phyloP scores from a whole-genome alignment of 2,888 invertebrate species.

The Trissolcus brochymenae region DNA sequence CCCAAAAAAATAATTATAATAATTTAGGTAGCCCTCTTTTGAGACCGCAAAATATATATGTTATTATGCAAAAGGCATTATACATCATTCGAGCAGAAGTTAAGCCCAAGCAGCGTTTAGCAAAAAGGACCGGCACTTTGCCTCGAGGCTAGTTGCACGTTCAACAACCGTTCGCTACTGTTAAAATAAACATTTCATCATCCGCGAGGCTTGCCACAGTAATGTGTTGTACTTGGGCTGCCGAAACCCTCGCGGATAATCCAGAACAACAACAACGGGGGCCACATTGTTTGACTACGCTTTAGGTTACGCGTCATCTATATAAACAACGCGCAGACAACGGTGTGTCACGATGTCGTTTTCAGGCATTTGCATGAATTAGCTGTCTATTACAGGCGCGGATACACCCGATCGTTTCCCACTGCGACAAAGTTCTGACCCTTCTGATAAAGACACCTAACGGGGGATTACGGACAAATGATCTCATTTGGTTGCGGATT shows the following conservation, averaged over 20 bases:
- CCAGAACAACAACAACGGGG: slow-evolving; percentile 70
- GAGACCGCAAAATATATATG: slow-evolving; percentile 5
- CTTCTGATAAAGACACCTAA: slow-evolving; percentile 5
- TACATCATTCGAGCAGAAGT: slow-evolving; percentile 45
- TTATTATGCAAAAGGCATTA: slow-evolving; percentile 44
- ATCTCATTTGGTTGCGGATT: slow-evolving; percentile 34
- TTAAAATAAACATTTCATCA: slow-evolving; percentile 73
- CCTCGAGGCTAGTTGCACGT: slow-evolving; percentile 60
- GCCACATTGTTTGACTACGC: slow-evolving; percentile 55
- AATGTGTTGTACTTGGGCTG: slow-evolving; percentile 67
- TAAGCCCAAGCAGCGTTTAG: slow-evolving; percentile 5
- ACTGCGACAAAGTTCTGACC: slow-evolving; percentile 2
- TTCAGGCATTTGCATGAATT: slow-evolving; percentile 62
- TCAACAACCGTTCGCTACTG: slow-evolving; percentile 66
- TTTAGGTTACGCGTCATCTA: slow-evolving; percentile 64
- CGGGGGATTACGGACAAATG: slow-evolving; percentile 22
- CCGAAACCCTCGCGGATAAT: slow-evolving; percentile 68
- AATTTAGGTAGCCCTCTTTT: neutral
- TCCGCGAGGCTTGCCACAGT: slow-evolving; percentile 61
- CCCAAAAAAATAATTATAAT: too few species aligned
- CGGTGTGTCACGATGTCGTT: slow-evolving; percentile 58
- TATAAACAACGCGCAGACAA: slow-evolving; percentile 62
- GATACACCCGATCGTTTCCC: slow-evolving; percentile 29
- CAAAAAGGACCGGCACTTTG: slow-evolving; percentile 40
- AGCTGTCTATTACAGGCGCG: slow-evolving; percentile 30